Conservation (phyloP, 2,797 vertebrate genomes). For the Cheirogaleus major region DNA sequence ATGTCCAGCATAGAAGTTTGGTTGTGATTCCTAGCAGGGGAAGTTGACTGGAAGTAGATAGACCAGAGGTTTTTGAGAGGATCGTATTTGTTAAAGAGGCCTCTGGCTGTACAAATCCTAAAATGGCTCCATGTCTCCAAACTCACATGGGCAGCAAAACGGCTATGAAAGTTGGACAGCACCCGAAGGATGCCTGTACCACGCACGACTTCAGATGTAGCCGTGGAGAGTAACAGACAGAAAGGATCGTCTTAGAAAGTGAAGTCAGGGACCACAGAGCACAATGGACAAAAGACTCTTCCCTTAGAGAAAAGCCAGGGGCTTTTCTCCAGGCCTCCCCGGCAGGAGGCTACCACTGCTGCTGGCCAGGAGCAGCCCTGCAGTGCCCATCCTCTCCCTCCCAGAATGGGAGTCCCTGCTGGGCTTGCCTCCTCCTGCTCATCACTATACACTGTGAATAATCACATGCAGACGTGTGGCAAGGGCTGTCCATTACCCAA, state of each 20-base stretch:
- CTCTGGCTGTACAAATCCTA: neutral
- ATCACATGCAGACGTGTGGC: neutral
- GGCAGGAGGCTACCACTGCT: neutral
- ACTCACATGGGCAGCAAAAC: neutral
- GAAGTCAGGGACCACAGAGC: too few relatives aligned
- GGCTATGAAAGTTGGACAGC: neutral
- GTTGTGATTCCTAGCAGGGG: neutral
- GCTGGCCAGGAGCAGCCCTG: neutral
- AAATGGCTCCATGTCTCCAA: neutral
- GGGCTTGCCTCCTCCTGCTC: neutral
- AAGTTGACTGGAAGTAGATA: neutral
- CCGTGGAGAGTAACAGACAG: too few relatives aligned
- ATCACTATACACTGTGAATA: neutral
- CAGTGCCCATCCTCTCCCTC: neutral
- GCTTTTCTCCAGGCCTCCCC: neutral
- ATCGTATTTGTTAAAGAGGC: neutral
- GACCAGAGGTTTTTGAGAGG: neutral
- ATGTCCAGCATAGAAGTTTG: neutral
- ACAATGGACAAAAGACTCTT: neutral
- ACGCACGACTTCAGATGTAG: neutral
- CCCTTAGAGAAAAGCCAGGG: neutral
- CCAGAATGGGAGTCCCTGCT: neutral
- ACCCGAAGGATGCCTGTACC: accelerated
- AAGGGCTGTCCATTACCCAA: neutral
- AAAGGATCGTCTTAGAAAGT: neutral